Conservation (phyloP, 2,888 invertebrate species). For the Leucophora obtusa region DNA sequence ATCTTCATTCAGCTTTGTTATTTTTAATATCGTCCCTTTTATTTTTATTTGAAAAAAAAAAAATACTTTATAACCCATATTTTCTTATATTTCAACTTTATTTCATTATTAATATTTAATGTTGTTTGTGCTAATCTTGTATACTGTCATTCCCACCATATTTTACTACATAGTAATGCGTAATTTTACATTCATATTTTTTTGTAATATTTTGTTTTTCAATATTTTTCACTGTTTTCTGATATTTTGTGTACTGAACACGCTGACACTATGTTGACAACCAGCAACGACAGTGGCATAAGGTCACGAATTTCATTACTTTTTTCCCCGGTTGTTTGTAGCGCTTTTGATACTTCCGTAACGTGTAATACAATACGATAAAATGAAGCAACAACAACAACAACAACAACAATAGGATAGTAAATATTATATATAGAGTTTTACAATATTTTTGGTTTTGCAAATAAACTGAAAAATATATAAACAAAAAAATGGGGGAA, state of each 20-base stretch:
- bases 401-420: constrained; percentile 13
- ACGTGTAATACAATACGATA: constrained; percentile 45
- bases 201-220: not conserved
- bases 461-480: constrained; percentile 16
- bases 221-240: constrained; percentile 5
- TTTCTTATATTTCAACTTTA: too few species aligned
- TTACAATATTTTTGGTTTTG: not conserved
- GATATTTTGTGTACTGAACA: constrained; percentile 46
- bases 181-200: not conserved
- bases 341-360: constrained; percentile 46
- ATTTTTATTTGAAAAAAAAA: too few species aligned
- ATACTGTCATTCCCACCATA: constrained; percentile 28
- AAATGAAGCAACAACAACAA: constrained; percentile 14
- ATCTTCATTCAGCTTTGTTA: too few species aligned
- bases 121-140: constrained; percentile 13
- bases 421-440: constrained; percentile 32
- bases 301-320: constrained; percentile 77
- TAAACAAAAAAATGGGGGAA: constrained; percentile 19
- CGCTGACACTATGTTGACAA: constrained; percentile 60
- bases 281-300: constrained; percentile 59
- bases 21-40: too few species aligned
- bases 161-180: not conserved
- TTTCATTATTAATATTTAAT: constrained; percentile 29
- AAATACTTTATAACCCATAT: too few species aligned
- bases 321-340: constrained; percentile 58